Base-by-base conservation (phyloP, 2,113 vertebrate genomes). In the Excalfactoria chinensis region DNA sequence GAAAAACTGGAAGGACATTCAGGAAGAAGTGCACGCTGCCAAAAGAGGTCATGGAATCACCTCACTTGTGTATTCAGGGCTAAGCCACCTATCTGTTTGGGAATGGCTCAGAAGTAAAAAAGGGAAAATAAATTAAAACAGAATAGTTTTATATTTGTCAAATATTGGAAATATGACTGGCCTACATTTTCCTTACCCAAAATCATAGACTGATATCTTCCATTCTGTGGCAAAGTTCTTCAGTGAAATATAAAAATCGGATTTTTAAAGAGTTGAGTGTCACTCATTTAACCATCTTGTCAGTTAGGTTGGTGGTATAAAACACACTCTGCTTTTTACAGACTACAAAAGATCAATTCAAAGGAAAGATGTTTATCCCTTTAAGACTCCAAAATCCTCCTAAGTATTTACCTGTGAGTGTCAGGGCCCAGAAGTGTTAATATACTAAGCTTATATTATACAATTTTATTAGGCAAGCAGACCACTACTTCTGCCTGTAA, bases 31-130 rank as follows among this genome's bases (percentile, higher is more conserved):
- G 34, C 37, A 77, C 4, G 0, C 49, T 60, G 80, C 85, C 87
- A 93, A 89, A 69, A 95, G 90, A 74, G 83, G 83, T 91, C 95
- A 90, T 63, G 46, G 93, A 93, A 89, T 89, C 79, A 85, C 83
- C 64, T 71, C 63, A 56, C 69, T 91, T 84, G 68, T 88, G 41
- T 43, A 56, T 60, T 87, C 74, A 91, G 78, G 87, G 48, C 71
- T 84, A 51, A 85, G 95, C 95, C 95, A 93, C 93, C 95, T 92
- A 89, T 85, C 77, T 95, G 12, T 82, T 87, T 90, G 60, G 85
- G 77, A 95, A 87, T 67, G 49, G 25, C 64, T 87, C 48, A 35
- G 71, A 41, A 96, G 86, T 37, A 51, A 51, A 51, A 26, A 26
- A 51, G 6, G 13, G 26, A 14, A 2, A 15, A 4, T 7, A 13